phyloP scores from a whole-genome alignment of 1,140 invertebrate genomes.

The Tetramorium parvispinum region DNA sequence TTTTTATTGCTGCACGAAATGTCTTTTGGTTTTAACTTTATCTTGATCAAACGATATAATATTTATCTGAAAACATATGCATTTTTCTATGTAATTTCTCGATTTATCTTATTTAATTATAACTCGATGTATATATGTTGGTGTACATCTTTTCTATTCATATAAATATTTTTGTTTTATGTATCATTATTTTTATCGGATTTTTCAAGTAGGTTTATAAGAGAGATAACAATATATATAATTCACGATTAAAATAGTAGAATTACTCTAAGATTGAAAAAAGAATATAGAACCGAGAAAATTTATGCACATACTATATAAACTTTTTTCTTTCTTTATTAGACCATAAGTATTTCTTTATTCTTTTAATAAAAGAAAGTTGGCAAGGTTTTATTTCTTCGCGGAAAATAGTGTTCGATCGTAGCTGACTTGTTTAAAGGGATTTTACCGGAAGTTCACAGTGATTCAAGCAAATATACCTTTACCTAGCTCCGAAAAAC shows the following conservation, averaged over 20 bases:
- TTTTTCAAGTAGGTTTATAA: not conserved
- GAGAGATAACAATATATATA: no score
- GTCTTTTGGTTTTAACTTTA: not conserved
- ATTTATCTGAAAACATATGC: not conserved
- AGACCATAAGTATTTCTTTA: not conserved
- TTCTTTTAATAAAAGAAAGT: not conserved
- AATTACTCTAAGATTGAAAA: not conserved
- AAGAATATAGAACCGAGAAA: not conserved
- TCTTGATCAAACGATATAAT: not conserved
- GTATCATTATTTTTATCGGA: not conserved
- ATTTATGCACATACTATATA: not conserved
- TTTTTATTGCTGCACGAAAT: not conserved
- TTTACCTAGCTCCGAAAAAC: slow-evolving; percentile 59
- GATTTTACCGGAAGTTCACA: slow-evolving; percentile 12
- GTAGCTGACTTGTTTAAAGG: not conserved
- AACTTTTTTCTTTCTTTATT: not conserved
- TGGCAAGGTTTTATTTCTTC: not conserved
- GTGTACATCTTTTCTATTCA: not conserved
- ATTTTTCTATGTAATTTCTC: not conserved
- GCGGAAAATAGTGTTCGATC: not conserved
- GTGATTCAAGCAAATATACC: not conserved
- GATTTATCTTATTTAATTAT: not conserved
- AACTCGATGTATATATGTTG: not conserved
- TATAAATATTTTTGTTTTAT: not conserved
- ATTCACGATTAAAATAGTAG: not conserved